Conservation (phyloP, 2,797 vertebrate genomes). For the Tragelaphus eurycerus region DNA sequence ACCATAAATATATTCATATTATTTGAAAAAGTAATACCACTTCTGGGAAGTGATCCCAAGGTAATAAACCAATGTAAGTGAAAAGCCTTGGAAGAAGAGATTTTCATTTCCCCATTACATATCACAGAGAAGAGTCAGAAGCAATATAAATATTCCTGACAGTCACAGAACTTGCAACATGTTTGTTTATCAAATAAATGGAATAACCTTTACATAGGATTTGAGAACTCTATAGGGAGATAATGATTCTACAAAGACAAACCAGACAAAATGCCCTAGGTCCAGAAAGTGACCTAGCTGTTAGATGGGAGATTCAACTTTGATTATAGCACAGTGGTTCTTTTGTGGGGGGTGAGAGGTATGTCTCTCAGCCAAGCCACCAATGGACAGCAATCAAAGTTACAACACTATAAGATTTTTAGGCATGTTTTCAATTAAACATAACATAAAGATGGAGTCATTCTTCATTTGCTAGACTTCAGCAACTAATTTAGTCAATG, state of each 20-base stretch:
- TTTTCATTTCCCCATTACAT: slow-evolving; percentile 49
- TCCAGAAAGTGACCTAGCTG: neutral
- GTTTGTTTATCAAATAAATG: slow-evolving; percentile 34
- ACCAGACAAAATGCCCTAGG: neutral
- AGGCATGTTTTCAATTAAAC: neutral
- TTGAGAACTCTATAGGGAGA: neutral
- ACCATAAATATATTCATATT: slow-evolving; percentile 62
- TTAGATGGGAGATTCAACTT: neutral
- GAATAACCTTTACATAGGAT: neutral
- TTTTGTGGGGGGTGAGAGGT: neutral
- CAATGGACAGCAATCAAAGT: neutral
- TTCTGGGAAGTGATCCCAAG: slow-evolving; percentile 69
- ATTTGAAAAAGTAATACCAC: slow-evolving; percentile 55
- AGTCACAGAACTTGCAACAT: neutral
- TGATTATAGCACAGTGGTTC: neutral
- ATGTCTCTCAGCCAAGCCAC: neutral
- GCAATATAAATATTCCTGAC: neutral
- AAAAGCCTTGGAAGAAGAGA: slow-evolving; percentile 3
- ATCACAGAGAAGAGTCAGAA: slow-evolving; percentile 31
- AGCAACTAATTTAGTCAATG: neutral
- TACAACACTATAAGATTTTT: neutral
- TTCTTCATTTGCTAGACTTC: neutral
- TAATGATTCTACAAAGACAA: neutral
- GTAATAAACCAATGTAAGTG: slow-evolving; percentile 56
- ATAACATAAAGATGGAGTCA: neutral